Evolutionary conservation across 1,140 invertebrate species (phyloP), one percentile per base, ranked within the genome.

Genomic region (Vollenhovia emeryi): DNA sequence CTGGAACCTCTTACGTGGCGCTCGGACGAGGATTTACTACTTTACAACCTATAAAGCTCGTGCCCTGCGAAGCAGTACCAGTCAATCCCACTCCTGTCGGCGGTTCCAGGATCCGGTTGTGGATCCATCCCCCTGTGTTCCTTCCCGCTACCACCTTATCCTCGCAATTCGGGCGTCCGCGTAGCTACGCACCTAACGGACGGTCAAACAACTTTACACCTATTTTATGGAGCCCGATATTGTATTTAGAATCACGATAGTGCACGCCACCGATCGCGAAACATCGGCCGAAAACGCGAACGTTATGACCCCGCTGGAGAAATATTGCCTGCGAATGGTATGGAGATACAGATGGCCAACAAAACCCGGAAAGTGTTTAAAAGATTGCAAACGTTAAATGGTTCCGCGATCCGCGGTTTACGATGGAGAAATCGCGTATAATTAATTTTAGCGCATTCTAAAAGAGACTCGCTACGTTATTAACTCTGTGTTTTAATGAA

Each of bases 161-260:
- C 59, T 84, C 59, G 40, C 52, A 43, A 60, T 59, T 50, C 75
- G 74, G 75, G 43, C 69, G 73, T 45, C 24, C 60, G n/a, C n/a
- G 9, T 45, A 9, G 75, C 59, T 71, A 59, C 73, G 84, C 71
- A n/a, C 83, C 87, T 87, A 89, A 88, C 79, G 79, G 86, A 90
- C 90, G 90, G 76, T 74, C 87, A 92, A 93, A 91, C 90, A 92
- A 87, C 86, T 92, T 92, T 92, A 92, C 90, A 90, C 91, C 88
- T 89, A 88, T 93, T 93, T 92, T 92, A 93, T 93, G 91, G 83
- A 78, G 87, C 71, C 79, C 86, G 86, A 92, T 92, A 91, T 92
- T 92, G 90, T 91, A 92, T 91, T 92, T 88, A 85, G 88, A 90
- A 87, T 87, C 87, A 90, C 87, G 91, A 92, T 92, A 92, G 88